Evolutionary conservation across 2,888 invertebrate species (phyloP), one percentile per base, ranked within the genome.

Genomic region (Scaptomyza caliginosa): DNA sequence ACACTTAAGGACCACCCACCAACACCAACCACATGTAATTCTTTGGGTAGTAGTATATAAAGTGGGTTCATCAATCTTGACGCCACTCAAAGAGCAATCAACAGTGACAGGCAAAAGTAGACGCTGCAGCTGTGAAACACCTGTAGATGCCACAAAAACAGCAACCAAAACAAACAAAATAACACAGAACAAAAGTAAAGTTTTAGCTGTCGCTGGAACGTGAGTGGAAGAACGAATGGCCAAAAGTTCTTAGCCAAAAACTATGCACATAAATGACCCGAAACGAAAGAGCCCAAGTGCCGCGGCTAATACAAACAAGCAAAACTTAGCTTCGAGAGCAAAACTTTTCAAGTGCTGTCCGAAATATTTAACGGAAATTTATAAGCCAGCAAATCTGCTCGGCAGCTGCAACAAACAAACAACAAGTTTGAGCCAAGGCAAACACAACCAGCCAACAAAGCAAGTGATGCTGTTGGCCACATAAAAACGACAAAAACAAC

Each of bases 321-420:
- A 42, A 50, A 45, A 30, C 36, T 19, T 59, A 21, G 36, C 46
- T 43, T 38, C 26, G 46, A 40, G 56, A 43, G 46, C 45, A 49
- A 74, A 86, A 81, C 83, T 81, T 81, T 79, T 86, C 86, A 83
- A 81, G 77, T 77, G 74, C 83, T 80, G 77, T 80, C 62, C 74
- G 43, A 74, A 65, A 79, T 83, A 81, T 83, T 81, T 86, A 74
- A 69, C 60, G 77, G 77, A 83, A 86, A 81, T 86, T 81, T 81
- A 80, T 80, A 83, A 82, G 82, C 86, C 63, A 66, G 64, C 82
- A 82, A 84, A 86, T 84, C 81, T 59, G 32, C 13, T 36, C 39
- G 60, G 51, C 65, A 60, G 60, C 52, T 64, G 24, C 34, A 13
- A 6, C 6, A n/a, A n/a, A 57, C 64, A 77, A 83, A 79, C 70